phyloP scores from a whole-genome alignment of 1,140 invertebrate species.

The Leptonema lineaticorne region DNA sequence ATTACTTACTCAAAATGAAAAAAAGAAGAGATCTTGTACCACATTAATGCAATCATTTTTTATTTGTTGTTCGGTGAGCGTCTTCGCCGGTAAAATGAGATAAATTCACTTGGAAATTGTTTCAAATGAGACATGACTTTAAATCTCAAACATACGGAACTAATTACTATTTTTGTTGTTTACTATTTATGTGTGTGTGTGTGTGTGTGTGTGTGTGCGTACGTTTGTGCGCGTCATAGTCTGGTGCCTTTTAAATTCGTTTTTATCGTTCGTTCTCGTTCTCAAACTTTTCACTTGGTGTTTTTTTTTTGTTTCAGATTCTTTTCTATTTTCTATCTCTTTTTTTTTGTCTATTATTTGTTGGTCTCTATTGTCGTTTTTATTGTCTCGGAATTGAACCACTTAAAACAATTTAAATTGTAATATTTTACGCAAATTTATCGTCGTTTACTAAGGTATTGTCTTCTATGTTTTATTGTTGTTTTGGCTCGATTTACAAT shows the following conservation, averaged over 20 bases:
- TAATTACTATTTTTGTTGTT: conserved; percentile 37
- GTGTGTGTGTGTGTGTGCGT: too few species aligned
- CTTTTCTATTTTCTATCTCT: not conserved
- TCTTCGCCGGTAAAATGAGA: conserved; percentile 26
- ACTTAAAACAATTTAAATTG: not conserved
- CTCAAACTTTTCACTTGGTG: conserved; percentile 3
- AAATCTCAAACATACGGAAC: conserved; percentile 37
- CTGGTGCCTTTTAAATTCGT: not conserved
- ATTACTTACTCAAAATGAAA: too few species aligned
- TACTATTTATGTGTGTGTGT: too few species aligned
- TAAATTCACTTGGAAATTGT: conserved; percentile 39
- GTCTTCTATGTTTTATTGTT: not conserved
- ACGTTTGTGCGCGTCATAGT: too few species aligned
- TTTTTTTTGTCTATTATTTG: not conserved
- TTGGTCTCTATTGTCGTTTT: too few species aligned
- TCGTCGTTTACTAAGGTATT: not conserved
- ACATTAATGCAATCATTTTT: conserved; percentile 19
- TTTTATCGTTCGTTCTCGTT: not conserved
- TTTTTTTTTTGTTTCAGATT: conserved; percentile 3
- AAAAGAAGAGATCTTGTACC: conserved; percentile 11
- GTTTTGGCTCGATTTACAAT: not conserved
- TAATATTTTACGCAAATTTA: not conserved
- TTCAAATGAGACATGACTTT: conserved; percentile 40
- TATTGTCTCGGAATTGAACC: not conserved
- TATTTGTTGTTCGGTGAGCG: conserved; percentile 19